Base-by-base conservation (phyloP, 2,888 invertebrate genomes). In the Chesias legatella region DNA sequence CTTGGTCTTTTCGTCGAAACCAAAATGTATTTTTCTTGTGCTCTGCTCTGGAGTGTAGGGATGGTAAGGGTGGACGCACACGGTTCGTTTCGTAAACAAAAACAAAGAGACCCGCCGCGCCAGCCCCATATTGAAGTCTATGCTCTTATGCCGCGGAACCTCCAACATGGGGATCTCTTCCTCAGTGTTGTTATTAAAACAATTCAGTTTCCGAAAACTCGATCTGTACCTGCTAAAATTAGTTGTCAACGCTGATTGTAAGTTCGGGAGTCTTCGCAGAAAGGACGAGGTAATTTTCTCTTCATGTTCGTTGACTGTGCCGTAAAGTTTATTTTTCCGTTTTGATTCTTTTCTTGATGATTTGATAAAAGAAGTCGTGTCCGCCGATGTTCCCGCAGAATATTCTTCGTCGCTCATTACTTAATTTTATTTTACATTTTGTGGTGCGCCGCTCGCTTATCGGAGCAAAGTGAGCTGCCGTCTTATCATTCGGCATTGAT, bases 401-500 rank as follows among this genome's bases (percentile, higher is more conserved):
- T 68, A 63, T 33, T 78, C 71, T 56, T 80, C 77, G 49, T 57
- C 66, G 67, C 70, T 77, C 85, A 85, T 85, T 45, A 74, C 76
- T 67, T 56, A 61, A 42, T 63, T 53, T 56, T 60, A 55, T 60
- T 58, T 57, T 71, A 77, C 78, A 73, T 71, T 75, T 64, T 66
- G 66, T 52, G 38, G 48, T 53, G 56, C 67, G 54, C 53, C 57
- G 60, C 56, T 52, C 58, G 64, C 58, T 66, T 70, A 73, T 67
- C 69, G 58, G 53, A 61, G 62, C 55, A 55, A 55, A 74, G 65
- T 73, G 71, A 71, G 74, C 68, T 68, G 62, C 65, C 50, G 61
- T 57, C 59, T 62, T n/a, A 58, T 60, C 62, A 72, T 71, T 69
- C 79, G 84, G 83, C 86, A 84, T 88, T 86, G 86, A 86, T 86